phyloP scores from a whole-genome alignment of 1,140 invertebrate genomes.

The Arion vulgaris region DNA sequence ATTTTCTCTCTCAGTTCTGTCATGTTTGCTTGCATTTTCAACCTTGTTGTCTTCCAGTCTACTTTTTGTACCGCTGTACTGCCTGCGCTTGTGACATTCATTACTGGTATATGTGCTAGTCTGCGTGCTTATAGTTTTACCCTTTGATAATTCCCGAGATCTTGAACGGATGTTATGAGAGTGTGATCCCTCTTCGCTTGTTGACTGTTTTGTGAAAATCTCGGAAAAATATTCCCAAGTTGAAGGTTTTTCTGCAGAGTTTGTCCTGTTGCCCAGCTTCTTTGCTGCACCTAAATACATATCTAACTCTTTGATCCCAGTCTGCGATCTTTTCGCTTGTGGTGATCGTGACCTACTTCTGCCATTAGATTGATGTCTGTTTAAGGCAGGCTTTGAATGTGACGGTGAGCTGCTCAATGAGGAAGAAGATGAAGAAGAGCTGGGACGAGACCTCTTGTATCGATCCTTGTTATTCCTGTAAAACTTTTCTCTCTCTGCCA shows the following conservation, averaged over 20 bases:
- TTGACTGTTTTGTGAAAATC: neutral
- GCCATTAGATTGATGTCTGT: neutral
- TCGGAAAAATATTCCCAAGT: neutral
- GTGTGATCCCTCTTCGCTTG: neutral
- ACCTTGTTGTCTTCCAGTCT: neutral
- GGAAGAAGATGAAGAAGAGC: neutral
- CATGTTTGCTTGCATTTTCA: neutral
- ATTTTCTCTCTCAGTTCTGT: neutral
- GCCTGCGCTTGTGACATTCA: neutral
- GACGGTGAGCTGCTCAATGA: neutral
- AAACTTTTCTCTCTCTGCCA: slow-evolving; percentile 38
- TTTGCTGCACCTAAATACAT: slow-evolving; percentile 14
- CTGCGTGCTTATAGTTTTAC: neutral
- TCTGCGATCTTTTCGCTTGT: neutral
- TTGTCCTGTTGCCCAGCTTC: neutral
- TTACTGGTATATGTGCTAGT: neutral
- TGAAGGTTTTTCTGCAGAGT: neutral
- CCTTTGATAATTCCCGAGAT: neutral
- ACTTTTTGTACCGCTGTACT: neutral
- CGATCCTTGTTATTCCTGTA: slow-evolving; percentile 27
- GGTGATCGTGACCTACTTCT: neutral
- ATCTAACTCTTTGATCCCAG: slow-evolving; percentile 13
- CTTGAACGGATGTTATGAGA: neutral
- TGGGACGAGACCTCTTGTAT: neutral
- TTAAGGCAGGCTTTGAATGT: neutral